A percentile compares a stretch with the other conserved stretches of the same genome.
Conservation (phyloP, 2,113 vertebrate genomes). For the Paralichthys olivaceus region DNA sequence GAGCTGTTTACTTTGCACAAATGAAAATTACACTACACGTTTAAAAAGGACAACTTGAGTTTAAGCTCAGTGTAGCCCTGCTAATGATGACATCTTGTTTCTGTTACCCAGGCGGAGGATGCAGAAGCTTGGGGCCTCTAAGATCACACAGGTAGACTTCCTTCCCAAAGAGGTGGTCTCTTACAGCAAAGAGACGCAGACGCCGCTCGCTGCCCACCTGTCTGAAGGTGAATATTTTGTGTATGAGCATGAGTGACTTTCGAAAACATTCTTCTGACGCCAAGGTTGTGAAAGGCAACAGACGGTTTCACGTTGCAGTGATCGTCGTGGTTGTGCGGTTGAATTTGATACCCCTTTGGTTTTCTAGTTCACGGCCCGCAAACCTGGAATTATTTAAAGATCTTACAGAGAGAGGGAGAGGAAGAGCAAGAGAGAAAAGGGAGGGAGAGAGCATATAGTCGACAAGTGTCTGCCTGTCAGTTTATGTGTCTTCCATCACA, state of each 20-base stretch:
- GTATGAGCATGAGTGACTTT: slow-evolving; percentile 5
- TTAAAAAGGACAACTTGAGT: not conserved
- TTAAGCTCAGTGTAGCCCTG: not conserved
- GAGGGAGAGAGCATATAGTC: too few species aligned
- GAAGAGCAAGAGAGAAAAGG: not conserved
- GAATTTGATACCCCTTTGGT: slow-evolving; percentile 44
- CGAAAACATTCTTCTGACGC: not conserved
- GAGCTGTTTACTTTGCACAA: not conserved
- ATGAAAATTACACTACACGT: not conserved
- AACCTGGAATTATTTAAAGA: slow-evolving; percentile 49
- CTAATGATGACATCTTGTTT: slow-evolving; percentile 39
- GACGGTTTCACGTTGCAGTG: slow-evolving; percentile 30
- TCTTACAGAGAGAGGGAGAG: not conserved
- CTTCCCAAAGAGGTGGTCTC: slow-evolving; percentile 93
- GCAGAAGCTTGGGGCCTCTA: slow-evolving; percentile 92
- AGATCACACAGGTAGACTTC: slow-evolving; percentile 97
- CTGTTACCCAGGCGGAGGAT: slow-evolving; percentile 85
- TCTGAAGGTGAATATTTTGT: slow-evolving; percentile 87
- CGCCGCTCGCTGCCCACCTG: slow-evolving; percentile 88
- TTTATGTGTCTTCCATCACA: slow-evolving; percentile 47
- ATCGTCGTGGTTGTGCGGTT: slow-evolving; percentile 40
- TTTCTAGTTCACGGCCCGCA: slow-evolving; percentile 21
- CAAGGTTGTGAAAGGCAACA: slow-evolving; percentile 18
- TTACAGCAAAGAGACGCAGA: slow-evolving; percentile 97
- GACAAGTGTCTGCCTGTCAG: slow-evolving; percentile 34